phyloP scores from a whole-genome alignment of 2,113 vertebrate species.

The Oreamnos americanus region DNA sequence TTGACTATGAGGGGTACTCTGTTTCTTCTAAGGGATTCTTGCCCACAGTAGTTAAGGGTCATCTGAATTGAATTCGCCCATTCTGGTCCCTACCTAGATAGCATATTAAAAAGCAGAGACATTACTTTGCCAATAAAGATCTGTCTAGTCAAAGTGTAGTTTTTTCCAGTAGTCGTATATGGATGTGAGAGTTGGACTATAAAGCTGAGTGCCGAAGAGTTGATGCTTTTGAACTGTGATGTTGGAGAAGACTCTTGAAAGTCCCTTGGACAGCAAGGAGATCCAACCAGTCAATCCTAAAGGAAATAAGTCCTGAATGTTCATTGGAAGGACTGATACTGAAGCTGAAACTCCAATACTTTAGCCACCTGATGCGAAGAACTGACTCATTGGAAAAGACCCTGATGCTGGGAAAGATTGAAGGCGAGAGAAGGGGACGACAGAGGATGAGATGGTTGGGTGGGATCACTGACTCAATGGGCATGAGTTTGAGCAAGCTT shows the following conservation, averaged over 20 bases:
- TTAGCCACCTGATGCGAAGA: not conserved
- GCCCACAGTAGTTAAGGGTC: not conserved
- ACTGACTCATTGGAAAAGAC: not conserved
- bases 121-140: not conserved
- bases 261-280: not conserved
- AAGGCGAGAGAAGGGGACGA: not conserved
- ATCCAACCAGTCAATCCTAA: not conserved
- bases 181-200: not conserved
- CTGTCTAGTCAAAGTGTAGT: not conserved
- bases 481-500: not conserved
- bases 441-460: not conserved
- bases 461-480: not conserved
- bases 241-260: not conserved
- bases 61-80: not conserved
- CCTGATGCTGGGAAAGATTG: not conserved
- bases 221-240: not conserved
- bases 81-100: not conserved
- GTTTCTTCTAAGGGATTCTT: not conserved
- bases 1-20: not conserved
- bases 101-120: not conserved
- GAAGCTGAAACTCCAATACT: not conserved
- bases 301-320: not conserved
- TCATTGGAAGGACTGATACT: not conserved
- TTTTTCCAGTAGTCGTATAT: not conserved
- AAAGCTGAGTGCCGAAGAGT: not conserved